phyloP scores from a whole-genome alignment of 1,140 invertebrate species.

The Mizuhopecten yessoensis region DNA sequence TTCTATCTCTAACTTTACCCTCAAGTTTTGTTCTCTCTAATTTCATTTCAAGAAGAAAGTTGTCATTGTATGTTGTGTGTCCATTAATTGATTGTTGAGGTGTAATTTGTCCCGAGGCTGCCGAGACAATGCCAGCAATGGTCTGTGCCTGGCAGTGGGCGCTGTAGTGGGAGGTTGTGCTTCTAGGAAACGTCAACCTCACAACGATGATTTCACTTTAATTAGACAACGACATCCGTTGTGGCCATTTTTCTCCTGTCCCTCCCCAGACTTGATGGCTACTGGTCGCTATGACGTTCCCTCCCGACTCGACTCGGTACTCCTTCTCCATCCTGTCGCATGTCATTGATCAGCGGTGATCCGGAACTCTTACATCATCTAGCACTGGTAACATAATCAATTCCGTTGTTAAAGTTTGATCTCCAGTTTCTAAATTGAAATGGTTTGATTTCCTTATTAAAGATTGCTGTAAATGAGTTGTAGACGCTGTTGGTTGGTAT shows the following conservation, averaged over 20 bases:
- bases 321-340: not conserved
- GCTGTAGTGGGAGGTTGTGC: not conserved
- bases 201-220: not conserved
- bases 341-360: not conserved
- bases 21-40: not conserved
- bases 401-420: not conserved
- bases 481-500: not conserved
- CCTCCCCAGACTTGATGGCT: not conserved
- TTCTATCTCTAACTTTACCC: not conserved
- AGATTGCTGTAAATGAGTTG: not conserved
- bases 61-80: not conserved
- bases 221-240: not conserved
- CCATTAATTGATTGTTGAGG: not conserved
- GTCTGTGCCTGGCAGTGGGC: not conserved
- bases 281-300: not conserved
- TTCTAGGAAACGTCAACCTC: not conserved
- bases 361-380: not conserved
- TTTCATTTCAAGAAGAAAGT: not conserved
- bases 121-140: not conserved
- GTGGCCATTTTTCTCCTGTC: not conserved
- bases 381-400: not conserved
- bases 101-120: not conserved
- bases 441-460: not conserved
- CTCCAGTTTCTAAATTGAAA: not conserved
- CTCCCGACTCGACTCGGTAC: too few relatives aligned